Evolutionary conservation across 2,113 vertebrate species (phyloP), one percentile per base, ranked within the genome.

Genomic region (Sylvia atricapilla): DNA sequence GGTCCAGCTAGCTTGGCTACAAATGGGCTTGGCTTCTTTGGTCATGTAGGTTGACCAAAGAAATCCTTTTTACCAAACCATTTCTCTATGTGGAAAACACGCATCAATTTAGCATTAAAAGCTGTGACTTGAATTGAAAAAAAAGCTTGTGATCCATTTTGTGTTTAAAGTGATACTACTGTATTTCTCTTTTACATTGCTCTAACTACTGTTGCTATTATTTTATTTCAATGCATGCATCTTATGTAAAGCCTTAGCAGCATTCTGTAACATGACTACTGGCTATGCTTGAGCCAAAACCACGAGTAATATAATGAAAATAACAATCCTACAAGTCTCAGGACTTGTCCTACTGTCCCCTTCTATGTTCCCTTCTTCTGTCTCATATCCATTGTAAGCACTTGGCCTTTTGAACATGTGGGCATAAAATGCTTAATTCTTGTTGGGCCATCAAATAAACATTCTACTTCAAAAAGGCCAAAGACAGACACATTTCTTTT

Each of bases 361-460:
- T 60, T 52, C n/a, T n/a, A n/a, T 70, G 33, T 43, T 8, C 37
- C n/a, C n/a, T 60, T 52, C n/a, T n/a, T n/a, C 63, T 28, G 17
- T 22, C 35, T 77, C 66, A 47, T 5, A 39, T 2, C 35, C 18
- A 8, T 7, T 70, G 55, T 22, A 35, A 18, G 10, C 21, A 74
- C n/a, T 8, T 27, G 49, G 33, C 31, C n/a, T 62, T 66, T 24
- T 33, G 7, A 84, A 13, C 0, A 0, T 22, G 24, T 6, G 43
- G 64, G 25, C 8, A 6, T 15, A 46, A 74, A 24, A 53, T 28
- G 4, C 25, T 70, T 70, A 70, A 56, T 44, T 84, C 35, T 66
- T 58, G 4, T 6, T 78, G 23, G 24, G 28, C 18, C 43, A 73
- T 44, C 41, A 81, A 41, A 89, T 66, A 35, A 70, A 84, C 84